These are phyloP conservation scores for Ptychoptera contaminata DNA, from an alignment of 2,888 invertebrate species.

Conservation along the genomic window DNA sequence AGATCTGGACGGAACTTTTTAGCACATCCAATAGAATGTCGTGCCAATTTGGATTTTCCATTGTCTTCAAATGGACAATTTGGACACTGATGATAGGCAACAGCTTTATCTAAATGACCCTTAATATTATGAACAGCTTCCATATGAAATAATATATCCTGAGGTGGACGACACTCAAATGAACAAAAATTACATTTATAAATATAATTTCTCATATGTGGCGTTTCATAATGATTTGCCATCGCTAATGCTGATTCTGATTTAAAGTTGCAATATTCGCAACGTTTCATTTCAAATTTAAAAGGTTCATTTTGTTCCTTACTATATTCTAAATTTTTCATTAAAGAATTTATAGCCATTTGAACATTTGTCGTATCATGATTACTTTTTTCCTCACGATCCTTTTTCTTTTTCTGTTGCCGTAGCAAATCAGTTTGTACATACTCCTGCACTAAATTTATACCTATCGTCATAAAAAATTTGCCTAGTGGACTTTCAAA, in stretches of 20 bases:
- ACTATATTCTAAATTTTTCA: conserved; percentile 70
- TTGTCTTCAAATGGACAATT: conserved; percentile 91
- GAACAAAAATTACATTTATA: conserved; percentile 77
- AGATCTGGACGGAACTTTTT: conserved; percentile 79
- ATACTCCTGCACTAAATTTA: conserved; percentile 79
- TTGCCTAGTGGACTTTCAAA: conserved; percentile 79
- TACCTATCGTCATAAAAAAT: conserved; percentile 82
- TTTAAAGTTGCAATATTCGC: conserved; percentile 79
- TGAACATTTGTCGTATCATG: conserved; percentile 29
- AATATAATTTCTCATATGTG: conserved; percentile 76
- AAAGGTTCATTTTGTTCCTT: conserved; percentile 74
- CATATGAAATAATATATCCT: conserved; percentile 83
- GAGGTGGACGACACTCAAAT: conserved; percentile 66
- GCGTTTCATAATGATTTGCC: conserved; percentile 78
- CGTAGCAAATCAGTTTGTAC: conserved; percentile 85
- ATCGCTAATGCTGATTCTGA: conserved; percentile 71
- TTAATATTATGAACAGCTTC: conserved; percentile 74
- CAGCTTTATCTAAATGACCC: conserved; percentile 69
- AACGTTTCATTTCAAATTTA: conserved; percentile 58
- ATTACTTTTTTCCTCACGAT: conserved; percentile 53
- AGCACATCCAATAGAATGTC: conserved; percentile 74
- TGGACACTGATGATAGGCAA: conserved; percentile 79
- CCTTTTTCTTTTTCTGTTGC: conserved; percentile 71
- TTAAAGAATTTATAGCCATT: conserved; percentile 64
- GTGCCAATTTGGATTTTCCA: conserved; percentile 75